A percentile compares a stretch with the other conserved stretches of the same genome.
Conservation (phyloP, 2,888 invertebrate species). For the Macrosiphum euphorbiae region DNA sequence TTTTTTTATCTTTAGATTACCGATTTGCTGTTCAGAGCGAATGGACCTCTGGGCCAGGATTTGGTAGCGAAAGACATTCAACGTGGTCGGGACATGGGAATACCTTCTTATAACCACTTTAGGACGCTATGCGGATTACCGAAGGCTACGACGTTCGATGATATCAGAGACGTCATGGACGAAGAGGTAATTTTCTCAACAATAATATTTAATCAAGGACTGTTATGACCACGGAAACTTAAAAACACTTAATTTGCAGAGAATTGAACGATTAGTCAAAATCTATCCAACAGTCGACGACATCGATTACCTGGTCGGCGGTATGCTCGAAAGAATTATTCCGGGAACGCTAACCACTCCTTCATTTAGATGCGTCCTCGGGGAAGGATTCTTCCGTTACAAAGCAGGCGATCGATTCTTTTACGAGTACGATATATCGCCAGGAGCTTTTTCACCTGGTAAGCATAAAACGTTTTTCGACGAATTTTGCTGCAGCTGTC, state of each 20-base stretch:
- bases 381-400: conserved; percentile 91
- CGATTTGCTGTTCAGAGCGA: conserved; percentile 77
- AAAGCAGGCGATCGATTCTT: conserved; percentile 93
- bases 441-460: conserved; percentile 86
- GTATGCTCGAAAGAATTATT: conserved; percentile 89
- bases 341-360: conserved; percentile 94
- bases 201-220: conserved; percentile 84
- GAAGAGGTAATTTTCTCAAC: conserved; percentile 83
- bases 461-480: conserved; percentile 60
- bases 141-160: conserved; percentile 82
- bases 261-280: conserved; percentile 75
- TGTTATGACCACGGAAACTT: background rate
- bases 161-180: conserved; percentile 88
- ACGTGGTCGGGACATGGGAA: conserved; percentile 89
- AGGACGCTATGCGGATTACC: conserved; percentile 90
- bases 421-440: conserved; percentile 92
- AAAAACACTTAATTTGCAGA: conserved; percentile 71
- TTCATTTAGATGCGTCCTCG: conserved; percentile 93
- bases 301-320: conserved; percentile 95
- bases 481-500: background rate
- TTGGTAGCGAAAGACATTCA: conserved; percentile 95
- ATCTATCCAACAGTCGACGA: conserved; percentile 83
- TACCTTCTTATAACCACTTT: conserved; percentile 94
- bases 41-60: conserved; percentile 79
- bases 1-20: conserved; percentile 79